A percentile compares a stretch with the other conserved stretches of the same genome.
phyloP scores from a whole-genome alignment of 1,140 invertebrate genomes.

The Chionoecetes opilio region DNA sequence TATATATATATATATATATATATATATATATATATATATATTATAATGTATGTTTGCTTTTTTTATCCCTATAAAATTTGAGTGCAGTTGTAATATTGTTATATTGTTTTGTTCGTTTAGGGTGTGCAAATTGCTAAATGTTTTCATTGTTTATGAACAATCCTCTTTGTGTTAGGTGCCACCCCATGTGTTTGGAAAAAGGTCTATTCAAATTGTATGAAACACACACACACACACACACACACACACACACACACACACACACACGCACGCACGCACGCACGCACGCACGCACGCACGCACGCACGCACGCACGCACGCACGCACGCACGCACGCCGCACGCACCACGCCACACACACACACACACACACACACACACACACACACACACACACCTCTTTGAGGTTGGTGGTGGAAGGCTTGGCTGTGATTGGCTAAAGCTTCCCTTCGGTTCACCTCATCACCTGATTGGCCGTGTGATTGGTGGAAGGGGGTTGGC shows the following conservation, averaged over 20 bases:
- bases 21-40: no score
- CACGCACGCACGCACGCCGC: background rate
- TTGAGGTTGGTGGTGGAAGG: background rate
- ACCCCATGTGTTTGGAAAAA: no score
- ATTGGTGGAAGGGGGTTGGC: background rate
- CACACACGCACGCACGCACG: background rate
- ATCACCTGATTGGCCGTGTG: background rate
- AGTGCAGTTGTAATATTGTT: no score
- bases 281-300: no score
- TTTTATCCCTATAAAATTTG: no score
- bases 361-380: constrained; percentile 1
- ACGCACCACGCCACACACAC: constrained; percentile 1
- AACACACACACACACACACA: background rate
- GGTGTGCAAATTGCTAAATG: no score
- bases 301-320: background rate
- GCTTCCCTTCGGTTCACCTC: background rate
- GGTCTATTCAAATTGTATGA: background rate
- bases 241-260: background rate
- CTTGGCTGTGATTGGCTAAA: constrained; percentile 22
- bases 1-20: no score
- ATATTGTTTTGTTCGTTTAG: no score
- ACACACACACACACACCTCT: background rate
- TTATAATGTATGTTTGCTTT: no score
- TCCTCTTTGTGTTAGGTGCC: no score
- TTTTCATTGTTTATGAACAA: no score